Conservation (phyloP, 2,797 vertebrate genomes). For the Xenops minutus region DNA sequence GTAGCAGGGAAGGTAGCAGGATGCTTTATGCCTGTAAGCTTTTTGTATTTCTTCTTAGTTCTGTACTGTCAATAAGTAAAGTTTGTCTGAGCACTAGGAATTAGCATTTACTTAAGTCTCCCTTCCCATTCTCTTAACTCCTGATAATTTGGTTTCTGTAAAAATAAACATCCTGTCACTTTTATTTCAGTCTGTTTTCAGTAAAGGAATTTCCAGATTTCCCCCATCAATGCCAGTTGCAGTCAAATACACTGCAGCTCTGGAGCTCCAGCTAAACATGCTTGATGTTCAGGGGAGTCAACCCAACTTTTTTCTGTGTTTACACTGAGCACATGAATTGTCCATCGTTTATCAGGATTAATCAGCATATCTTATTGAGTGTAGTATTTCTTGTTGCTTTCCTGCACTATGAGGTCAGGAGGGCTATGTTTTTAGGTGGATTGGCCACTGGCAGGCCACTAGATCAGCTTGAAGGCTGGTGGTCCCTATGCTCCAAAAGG, state of each 20-base stretch:
- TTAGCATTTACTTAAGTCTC: not conserved
- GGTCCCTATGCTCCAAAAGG: not conserved
- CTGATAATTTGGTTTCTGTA: not conserved
- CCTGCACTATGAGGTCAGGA: not conserved
- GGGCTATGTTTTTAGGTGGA: not conserved
- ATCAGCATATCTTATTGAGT: not conserved
- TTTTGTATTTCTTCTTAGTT: not conserved
- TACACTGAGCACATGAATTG: not conserved
- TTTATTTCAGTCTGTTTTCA: not conserved
- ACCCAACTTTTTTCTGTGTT: not conserved
- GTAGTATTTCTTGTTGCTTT: not conserved
- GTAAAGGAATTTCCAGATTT: not conserved
- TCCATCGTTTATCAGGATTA: not conserved
- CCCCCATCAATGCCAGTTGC: not conserved
- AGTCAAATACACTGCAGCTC: not conserved
- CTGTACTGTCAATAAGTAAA: not conserved
- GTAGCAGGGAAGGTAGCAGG: not conserved
- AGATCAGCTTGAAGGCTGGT: not conserved
- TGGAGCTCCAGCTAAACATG: not conserved
- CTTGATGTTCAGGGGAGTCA: not conserved
- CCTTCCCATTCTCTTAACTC: not conserved
- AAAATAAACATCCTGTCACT: not conserved
- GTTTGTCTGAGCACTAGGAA: not conserved
- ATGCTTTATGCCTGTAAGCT: not conserved
- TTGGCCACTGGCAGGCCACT: not conserved